Conservation (phyloP, 2,888 invertebrate genomes). For the Ferrisia virgata region DNA sequence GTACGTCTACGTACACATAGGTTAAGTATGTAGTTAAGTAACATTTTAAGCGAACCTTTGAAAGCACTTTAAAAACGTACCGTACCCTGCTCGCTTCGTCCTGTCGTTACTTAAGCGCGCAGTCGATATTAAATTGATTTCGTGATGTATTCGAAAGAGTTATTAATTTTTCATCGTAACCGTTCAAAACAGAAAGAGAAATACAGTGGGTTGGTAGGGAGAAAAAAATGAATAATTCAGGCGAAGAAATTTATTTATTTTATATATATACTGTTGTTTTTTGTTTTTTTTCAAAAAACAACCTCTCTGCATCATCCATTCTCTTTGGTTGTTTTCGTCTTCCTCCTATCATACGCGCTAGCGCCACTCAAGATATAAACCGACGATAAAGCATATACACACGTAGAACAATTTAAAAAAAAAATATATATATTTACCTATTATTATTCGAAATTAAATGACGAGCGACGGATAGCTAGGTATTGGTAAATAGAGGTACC, state of each 20-base stretch:
- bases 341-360: neutral
- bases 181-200: no score
- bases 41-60: neutral
- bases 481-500: no score
- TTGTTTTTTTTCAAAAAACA: neutral
- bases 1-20: neutral
- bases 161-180: neutral
- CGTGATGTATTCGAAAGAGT: neutral
- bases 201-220: no score
- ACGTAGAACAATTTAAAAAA: neutral
- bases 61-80: neutral
- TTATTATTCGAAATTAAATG: no score
- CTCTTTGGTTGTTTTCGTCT: no score
- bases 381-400: neutral
- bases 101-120: neutral
- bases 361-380: neutral
- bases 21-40: neutral
- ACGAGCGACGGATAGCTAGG: no score
- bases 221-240: slow-evolving; percentile 1
- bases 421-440: no score
- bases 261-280: no score
- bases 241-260: neutral
- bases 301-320: no score
- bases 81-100: neutral
- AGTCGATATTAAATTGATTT: slow-evolving; percentile 2